Evolutionary conservation across 2,113 vertebrate species (phyloP), one percentile per base, ranked within the genome.

Genomic region (Patagioenas fasciata): DNA sequence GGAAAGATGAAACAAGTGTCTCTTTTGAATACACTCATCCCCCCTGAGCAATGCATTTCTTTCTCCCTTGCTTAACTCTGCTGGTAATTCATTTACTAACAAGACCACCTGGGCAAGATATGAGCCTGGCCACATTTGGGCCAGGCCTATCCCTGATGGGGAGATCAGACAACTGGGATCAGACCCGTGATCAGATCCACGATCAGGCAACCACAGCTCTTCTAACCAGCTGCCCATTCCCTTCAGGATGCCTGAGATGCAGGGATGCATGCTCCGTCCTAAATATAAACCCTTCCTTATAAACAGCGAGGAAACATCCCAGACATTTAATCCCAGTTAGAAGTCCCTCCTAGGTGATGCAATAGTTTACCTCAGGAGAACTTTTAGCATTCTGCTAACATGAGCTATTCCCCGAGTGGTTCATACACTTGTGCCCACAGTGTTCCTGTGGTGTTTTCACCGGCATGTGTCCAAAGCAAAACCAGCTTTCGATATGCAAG

Each of bases 271-370:
- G 36, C 31, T 67, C 64, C 1, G 1, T 62, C 69, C 96, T 86
- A 96, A 92, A 95, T 93, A 96, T 86, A 95, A 94, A 81, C n/a
- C 32, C 56, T 74, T 58, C 54, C 60, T 89, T 51, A 87, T 60
- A 81, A 87, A 87, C 28, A 71, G 34, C 0, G 0, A 83, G 80
- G 32, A 93, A 78, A 51, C 56, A 91, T 86, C 72, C 60, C 20
- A 60, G 82, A 18, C 89, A 91, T 73, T 74, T 74, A 95, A 56
- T 56, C 18, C 15, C 4, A 1, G n/a, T 47, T 66, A 77, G 50
- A 40, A 85, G 60, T 42, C 67, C 34, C 80, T 84, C 42, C 44
- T 74, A 81, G 44, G 38, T 74, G 80, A 78, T 71, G 91, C 80
- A 80, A 32, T 69, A 83, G n/a, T 71, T 94, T 36, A 77, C 36